Percentiles rank a stretch among this genome's conserved stretches.
phyloP scores from a whole-genome alignment of 1,140 invertebrate species.

The Musca domestica region DNA sequence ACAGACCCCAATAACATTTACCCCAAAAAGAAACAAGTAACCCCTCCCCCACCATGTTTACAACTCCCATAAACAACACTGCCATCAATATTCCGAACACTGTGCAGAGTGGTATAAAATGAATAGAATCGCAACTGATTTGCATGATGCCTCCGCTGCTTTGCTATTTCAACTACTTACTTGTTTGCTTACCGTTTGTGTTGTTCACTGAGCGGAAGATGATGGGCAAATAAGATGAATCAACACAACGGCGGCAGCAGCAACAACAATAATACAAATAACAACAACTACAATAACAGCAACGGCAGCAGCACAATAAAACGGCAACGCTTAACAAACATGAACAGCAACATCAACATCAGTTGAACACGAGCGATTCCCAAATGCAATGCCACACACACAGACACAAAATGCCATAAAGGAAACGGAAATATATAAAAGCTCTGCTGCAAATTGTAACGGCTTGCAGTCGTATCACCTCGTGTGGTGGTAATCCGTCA shows the following conservation, averaged over 20 bases:
- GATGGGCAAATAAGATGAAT: conserved; percentile 13
- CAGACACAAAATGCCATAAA: not conserved
- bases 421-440: not conserved
- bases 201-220: conserved; percentile 18
- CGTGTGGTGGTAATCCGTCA: not conserved
- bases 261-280: not conserved
- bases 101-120: no score
- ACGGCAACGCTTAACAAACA: not conserved
- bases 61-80: no score
- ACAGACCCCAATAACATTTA: not conserved
- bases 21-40: conserved; percentile 1
- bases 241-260: not conserved
- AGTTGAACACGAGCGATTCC: no score
- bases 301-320: not conserved
- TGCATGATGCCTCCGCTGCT: no score
- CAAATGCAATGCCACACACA: not conserved
- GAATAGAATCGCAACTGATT: no score
- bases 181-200: not conserved
- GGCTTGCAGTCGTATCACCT: not conserved
- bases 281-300: not conserved
- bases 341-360: no score
- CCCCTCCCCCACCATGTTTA: not conserved
- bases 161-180: no score
- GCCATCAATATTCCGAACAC: no score
- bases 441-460: not conserved